Percentiles rank a stretch among this genome's conserved stretches.
Conservation (phyloP, 2,113 vertebrate genomes). For the Hyperopisus bebe region DNA sequence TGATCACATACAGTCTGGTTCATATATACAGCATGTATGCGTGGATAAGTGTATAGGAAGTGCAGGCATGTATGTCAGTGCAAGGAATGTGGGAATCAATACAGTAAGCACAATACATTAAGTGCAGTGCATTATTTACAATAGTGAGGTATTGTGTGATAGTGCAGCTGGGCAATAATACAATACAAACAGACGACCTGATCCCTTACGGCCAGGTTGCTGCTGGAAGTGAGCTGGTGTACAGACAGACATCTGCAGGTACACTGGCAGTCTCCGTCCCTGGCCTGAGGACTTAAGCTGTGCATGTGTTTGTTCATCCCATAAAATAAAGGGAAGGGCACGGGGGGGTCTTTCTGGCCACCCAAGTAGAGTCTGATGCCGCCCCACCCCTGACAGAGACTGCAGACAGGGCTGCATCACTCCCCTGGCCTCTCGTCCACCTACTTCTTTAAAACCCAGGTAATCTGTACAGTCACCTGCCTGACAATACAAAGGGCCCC, state of each 20-base stretch:
- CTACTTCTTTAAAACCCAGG: neutral
- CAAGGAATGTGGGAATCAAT: no score
- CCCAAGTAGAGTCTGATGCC: neutral
- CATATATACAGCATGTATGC: no score
- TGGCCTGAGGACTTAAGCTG: neutral
- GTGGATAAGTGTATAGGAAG: no score
- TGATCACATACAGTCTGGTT: no score
- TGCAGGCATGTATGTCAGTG: no score
- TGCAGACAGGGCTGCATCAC: neutral
- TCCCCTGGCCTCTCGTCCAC: neutral
- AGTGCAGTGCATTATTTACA: neutral
- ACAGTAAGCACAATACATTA: neutral
- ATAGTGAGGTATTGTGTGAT: neutral
- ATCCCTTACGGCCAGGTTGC: neutral
- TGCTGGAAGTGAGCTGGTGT: neutral
- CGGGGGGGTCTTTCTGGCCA: neutral
- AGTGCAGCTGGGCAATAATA: neutral
- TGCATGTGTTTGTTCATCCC: neutral
- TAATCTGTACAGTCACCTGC: neutral
- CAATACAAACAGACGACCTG: neutral
- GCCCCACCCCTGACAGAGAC: neutral
- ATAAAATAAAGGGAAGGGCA: neutral
- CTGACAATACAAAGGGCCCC: neutral
- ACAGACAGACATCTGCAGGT: neutral
- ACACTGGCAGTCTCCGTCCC: neutral